These are phyloP conservation scores for Parascotia fuliginaria DNA, from an alignment of 2,888 invertebrate species.

Conservation along the genomic window DNA sequence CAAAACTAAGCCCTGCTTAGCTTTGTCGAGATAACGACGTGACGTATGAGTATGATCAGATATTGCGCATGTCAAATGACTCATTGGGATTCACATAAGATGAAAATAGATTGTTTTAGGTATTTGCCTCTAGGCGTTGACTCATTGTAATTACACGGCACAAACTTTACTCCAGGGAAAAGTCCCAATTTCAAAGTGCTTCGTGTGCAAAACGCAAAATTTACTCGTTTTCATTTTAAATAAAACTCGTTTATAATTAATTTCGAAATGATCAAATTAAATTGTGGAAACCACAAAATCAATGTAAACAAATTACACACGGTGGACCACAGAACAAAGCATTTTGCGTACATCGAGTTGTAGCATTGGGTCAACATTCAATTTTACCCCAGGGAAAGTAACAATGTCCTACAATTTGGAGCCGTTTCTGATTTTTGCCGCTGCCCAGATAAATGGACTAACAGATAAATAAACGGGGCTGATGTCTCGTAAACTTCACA, in stretches of 20 bases:
- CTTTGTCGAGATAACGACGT: no score
- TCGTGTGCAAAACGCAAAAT: neutral
- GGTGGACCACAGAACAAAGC: constrained; percentile 18
- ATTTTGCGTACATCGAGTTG: constrained; percentile 1
- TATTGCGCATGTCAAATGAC: neutral
- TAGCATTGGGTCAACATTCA: constrained; percentile 11
- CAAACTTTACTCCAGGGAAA: neutral
- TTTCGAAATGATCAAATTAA: constrained; percentile 1
- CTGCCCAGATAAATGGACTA: constrained; percentile 39
- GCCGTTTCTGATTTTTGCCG: constrained; percentile 52
- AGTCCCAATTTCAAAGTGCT: constrained; percentile 2
- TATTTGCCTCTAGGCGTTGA: neutral
- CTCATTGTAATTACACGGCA: neutral
- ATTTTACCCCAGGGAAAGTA: constrained; percentile 21
- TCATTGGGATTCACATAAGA: neutral
- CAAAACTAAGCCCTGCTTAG: no score
- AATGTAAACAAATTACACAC: constrained; percentile 27
- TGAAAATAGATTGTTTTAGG: neutral
- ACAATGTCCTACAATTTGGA: constrained; percentile 35
- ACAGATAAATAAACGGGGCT: constrained; percentile 35
- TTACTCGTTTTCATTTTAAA: neutral
- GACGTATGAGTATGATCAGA: neutral
- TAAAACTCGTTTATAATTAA: neutral
- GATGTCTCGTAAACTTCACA: constrained; percentile 62
- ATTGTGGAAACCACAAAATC: constrained; percentile 21